Conservation (phyloP, 2,113 vertebrate genomes). For the Phalacrocorax brasilianus region DNA sequence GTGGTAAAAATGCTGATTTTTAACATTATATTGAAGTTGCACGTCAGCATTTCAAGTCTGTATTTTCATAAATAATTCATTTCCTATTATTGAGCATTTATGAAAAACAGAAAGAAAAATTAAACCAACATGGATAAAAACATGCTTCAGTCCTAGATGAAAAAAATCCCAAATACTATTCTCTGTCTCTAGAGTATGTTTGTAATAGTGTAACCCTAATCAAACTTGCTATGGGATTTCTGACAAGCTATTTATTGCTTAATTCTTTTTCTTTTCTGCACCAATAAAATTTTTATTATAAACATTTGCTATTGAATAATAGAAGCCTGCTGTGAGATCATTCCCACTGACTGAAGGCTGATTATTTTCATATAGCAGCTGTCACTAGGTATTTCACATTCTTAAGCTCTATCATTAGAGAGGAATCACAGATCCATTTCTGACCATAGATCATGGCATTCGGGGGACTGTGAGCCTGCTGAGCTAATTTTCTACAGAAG, state of each 20-base stretch:
- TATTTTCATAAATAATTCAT: slow-evolving; percentile 61
- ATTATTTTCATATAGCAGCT: slow-evolving; percentile 61
- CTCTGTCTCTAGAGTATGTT: neutral
- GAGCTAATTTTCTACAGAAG: slow-evolving; percentile 10
- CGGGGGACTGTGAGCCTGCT: neutral
- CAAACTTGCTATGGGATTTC: neutral
- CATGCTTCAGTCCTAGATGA: neutral
- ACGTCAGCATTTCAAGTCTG: slow-evolving; percentile 1
- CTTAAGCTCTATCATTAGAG: neutral
- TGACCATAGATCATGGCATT: neutral
- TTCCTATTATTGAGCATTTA: slow-evolving; percentile 30
- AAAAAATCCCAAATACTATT: slow-evolving; percentile 15
- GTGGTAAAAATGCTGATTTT: neutral
- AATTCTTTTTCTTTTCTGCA: slow-evolving; percentile 9
- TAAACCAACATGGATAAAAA: neutral
- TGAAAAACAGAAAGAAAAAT: slow-evolving; percentile 24
- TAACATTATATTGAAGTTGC: neutral
- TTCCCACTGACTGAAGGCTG: slow-evolving; percentile 44
- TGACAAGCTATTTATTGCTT: slow-evolving; percentile 55
- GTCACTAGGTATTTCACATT: neutral
- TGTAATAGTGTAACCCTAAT: neutral
- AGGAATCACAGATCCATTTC: slow-evolving; percentile 19
- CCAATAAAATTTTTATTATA: slow-evolving; percentile 56
- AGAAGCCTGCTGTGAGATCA: slow-evolving; percentile 38
- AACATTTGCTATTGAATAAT: slow-evolving; percentile 52